These are phyloP conservation scores for Hetaerina titia DNA, from an alignment of 2,888 invertebrate genomes.

Conservation along the genomic window DNA sequence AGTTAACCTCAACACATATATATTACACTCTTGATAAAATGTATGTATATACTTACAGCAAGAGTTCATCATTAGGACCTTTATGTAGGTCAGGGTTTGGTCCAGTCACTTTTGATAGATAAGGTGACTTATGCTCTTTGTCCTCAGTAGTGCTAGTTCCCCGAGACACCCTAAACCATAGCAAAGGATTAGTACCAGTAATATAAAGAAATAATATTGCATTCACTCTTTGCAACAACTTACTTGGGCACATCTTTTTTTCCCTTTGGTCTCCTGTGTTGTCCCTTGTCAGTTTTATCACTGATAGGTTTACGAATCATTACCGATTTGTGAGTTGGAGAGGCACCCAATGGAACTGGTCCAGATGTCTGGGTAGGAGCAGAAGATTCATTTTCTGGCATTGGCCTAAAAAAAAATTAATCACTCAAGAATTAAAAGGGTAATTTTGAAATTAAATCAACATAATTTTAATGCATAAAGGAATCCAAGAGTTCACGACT, in stretches of 20 bases:
- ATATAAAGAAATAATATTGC: not conserved
- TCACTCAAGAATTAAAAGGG: not conserved
- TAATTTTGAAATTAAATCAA: not conserved
- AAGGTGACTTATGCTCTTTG: constrained; percentile 81
- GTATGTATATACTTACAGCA: constrained; percentile 84
- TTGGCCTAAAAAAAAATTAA: constrained; percentile 38
- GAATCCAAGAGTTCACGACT: not conserved
- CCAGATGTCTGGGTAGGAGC: constrained; percentile 42
- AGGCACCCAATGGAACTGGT: constrained; percentile 48
- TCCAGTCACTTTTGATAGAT: constrained; percentile 81
- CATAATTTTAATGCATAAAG: not conserved
- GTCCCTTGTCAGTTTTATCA: constrained; percentile 74
- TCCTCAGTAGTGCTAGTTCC: constrained; percentile 78
- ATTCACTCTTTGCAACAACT: constrained; percentile 70
- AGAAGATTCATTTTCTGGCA: constrained; percentile 54
- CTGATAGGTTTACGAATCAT: constrained; percentile 62
- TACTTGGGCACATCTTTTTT: constrained; percentile 77
- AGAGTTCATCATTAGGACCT: constrained; percentile 88
- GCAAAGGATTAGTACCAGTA: constrained; percentile 44
- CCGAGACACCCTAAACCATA: constrained; percentile 75
- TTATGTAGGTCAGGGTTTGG: constrained; percentile 86
- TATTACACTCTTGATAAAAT: too few species aligned
- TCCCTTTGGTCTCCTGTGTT: constrained; percentile 76
- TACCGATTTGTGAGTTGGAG: constrained; percentile 69
- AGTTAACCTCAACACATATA: too few species aligned